phyloP scores from a whole-genome alignment of 2,888 invertebrate species.

The Aricia artaxerxes region DNA sequence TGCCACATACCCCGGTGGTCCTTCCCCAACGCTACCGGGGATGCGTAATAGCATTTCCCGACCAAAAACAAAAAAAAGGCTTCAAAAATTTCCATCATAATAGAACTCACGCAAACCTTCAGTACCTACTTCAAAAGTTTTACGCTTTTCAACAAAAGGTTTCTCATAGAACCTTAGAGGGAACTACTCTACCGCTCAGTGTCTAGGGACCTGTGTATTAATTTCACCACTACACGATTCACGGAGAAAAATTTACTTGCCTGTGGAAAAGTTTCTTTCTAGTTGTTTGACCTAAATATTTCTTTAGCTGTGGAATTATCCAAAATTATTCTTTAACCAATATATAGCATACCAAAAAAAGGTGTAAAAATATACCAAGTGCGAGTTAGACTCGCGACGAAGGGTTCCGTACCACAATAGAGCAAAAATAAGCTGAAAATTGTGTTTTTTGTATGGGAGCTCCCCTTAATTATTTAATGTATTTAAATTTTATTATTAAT shows the following conservation, averaged over 20 bases:
- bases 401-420: too few species aligned
- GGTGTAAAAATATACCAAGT: too few species aligned
- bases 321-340: neutral
- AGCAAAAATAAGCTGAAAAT: too few species aligned
- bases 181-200: neutral
- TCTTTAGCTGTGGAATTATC: neutral
- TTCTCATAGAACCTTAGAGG: neutral
- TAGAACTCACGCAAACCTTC: neutral
- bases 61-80: too few species aligned
- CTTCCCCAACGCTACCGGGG: too few species aligned
- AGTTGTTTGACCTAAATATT: neutral
- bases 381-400: too few species aligned
- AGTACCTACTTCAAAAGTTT: neutral
- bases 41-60: too few species aligned
- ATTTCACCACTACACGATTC: neutral
- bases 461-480: too few species aligned
- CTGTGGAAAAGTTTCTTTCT: neutral
- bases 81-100: neutral
- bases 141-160: neutral
- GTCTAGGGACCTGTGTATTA: neutral
- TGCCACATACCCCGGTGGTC: too few species aligned
- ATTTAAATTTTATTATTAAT: too few species aligned
- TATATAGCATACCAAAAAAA: too few species aligned
- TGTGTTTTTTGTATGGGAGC: too few species aligned
- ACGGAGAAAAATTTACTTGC: neutral